Conservation (phyloP, 2,113 vertebrate species). For the Lophotis ruficrista region DNA sequence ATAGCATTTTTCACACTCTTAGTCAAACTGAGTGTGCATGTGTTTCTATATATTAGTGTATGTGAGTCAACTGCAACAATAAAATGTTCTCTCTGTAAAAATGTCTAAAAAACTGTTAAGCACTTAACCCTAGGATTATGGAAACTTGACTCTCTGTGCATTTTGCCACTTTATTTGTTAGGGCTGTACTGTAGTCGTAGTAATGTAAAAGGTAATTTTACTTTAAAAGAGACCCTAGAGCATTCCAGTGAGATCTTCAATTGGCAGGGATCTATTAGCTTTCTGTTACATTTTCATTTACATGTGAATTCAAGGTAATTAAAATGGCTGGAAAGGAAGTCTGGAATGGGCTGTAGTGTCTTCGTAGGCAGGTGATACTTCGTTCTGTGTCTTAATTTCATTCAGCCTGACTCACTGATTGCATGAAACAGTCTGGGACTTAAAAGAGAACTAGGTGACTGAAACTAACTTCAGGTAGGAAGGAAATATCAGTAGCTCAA, state of each 20-base stretch:
- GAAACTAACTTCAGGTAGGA: background rate
- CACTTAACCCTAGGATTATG: background rate
- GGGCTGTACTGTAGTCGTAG: background rate
- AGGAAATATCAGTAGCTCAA: background rate
- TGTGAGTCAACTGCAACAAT: background rate
- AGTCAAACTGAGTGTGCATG: background rate
- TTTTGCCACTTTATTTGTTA: background rate
- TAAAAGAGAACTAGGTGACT: background rate
- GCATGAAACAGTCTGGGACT: background rate
- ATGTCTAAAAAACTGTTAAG: background rate
- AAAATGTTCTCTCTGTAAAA: background rate
- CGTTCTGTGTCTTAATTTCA: background rate
- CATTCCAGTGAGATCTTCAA: background rate
- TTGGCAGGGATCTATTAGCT: background rate
- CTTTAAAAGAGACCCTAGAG: background rate
- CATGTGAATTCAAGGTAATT: background rate
- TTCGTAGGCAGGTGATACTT: background rate
- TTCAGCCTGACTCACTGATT: background rate
- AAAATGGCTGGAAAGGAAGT: background rate
- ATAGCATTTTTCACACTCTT: background rate
- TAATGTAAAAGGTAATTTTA: background rate
- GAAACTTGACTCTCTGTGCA: background rate
- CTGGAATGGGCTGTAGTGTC: background rate
- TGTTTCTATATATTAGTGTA: background rate
- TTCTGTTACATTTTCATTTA: background rate